A percentile compares a stretch with the other conserved stretches of the same genome.
These are phyloP conservation scores for Trachelus iudaicus DNA, from an alignment of 2,888 invertebrate genomes.

Conservation along the genomic window DNA sequence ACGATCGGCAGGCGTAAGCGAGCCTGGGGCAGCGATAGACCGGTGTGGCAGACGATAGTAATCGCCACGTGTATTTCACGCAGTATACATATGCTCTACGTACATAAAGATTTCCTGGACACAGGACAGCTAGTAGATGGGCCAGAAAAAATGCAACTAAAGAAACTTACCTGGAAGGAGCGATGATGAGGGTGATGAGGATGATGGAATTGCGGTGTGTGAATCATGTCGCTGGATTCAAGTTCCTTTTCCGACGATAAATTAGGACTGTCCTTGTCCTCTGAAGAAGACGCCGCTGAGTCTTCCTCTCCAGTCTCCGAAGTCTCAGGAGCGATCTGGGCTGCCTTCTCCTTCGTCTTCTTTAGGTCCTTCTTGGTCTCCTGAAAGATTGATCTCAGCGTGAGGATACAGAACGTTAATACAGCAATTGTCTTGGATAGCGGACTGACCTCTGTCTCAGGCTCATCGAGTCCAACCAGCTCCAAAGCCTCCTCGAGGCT, in stretches of 20 bases:
- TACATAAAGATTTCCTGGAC: background rate
- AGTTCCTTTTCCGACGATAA: constrained; percentile 64
- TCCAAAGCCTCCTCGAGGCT: constrained; percentile 80
- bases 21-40: background rate
- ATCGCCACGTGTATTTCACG: background rate
- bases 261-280: constrained; percentile 46
- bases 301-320: constrained; percentile 44
- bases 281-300: constrained; percentile 40
- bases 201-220: constrained; percentile 73
- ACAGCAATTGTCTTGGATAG: background rate
- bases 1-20: background rate
- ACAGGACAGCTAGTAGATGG: background rate
- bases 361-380: constrained; percentile 45
- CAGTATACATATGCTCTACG: background rate
- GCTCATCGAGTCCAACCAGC: constrained; percentile 78
- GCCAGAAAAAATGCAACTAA: background rate
- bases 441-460: constrained; percentile 65
- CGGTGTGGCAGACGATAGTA: background rate
- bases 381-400: constrained; percentile 22
- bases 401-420: background rate
- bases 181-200: constrained; percentile 71
- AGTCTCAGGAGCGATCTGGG: constrained; percentile 33
- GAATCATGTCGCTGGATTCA: constrained; percentile 72
- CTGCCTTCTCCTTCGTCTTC: constrained; percentile 39
- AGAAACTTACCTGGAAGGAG: constrained; percentile 75